Conservation (phyloP, 2,113 vertebrate species). For the Micromys minutus region DNA sequence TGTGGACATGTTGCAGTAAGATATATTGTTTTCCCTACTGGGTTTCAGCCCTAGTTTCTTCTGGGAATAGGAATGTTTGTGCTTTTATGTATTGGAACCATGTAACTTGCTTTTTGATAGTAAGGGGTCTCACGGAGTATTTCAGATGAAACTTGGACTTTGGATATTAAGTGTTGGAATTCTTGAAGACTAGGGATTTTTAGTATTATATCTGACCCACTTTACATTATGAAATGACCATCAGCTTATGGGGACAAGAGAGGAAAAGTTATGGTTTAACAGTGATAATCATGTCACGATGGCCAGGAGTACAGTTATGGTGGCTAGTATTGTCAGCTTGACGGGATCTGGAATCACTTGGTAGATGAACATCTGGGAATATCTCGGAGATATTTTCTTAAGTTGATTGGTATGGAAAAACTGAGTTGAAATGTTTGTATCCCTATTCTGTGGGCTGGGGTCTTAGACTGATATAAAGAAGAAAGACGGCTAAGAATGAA, state of each 20-base stretch:
- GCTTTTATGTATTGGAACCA: not conserved
- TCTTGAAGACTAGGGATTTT: not conserved
- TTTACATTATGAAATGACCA: not conserved
- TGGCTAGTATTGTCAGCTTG: not conserved
- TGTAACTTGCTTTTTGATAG: not conserved
- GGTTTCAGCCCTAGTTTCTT: not conserved
- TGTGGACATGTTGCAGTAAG: not conserved
- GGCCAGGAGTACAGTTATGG: not conserved
- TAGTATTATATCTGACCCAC: not conserved
- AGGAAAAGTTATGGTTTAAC: not conserved
- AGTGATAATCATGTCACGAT: not conserved
- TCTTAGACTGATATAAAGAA: not conserved
- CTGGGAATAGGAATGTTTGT: not conserved
- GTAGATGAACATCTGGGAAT: not conserved
- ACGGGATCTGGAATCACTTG: not conserved
- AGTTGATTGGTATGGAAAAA: not conserved
- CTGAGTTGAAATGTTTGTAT: not conserved
- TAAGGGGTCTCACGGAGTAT: not conserved
- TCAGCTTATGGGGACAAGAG: not conserved
- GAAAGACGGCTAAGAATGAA: not conserved
- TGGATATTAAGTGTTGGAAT: not conserved
- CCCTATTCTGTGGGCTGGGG: not conserved
- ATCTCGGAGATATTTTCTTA: not conserved
- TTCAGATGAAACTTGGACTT: not conserved
- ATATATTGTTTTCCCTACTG: not conserved